Evolutionary conservation across 2,888 invertebrate genomes (phyloP).

Genomic region (Heteropelma amictum): DNA sequence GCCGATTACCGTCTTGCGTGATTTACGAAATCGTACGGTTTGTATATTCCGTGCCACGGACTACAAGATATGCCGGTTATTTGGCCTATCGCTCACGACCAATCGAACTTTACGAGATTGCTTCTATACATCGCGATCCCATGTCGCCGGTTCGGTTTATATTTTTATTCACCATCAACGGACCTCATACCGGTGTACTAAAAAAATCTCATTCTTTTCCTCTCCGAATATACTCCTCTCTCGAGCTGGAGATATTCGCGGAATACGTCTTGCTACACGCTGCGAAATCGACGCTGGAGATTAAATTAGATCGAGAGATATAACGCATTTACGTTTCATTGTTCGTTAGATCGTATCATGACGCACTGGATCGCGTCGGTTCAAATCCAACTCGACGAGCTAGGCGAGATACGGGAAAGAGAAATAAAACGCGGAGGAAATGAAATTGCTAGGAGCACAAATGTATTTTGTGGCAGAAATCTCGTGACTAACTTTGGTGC

Average conservation of each 20-base stretch:
- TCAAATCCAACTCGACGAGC: slow-evolving; percentile 5
- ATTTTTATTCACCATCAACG: slow-evolving; percentile 45
- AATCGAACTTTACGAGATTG: slow-evolving; percentile 52
- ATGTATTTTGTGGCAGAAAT: slow-evolving; percentile 12
- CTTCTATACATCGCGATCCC: slow-evolving; percentile 22
- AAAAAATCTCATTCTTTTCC: not conserved
- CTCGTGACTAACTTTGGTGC: not conserved
- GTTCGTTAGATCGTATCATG: slow-evolving; percentile 2
- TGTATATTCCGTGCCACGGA: slow-evolving; percentile 5
- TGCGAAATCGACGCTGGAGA: too few species aligned
- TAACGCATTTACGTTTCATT: slow-evolving; percentile 19
- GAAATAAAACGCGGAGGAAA: slow-evolving; percentile 20
- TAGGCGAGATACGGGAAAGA: slow-evolving; percentile 18
- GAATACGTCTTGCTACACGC: too few species aligned
- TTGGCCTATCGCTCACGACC: slow-evolving; percentile 39
- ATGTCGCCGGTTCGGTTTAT: slow-evolving; percentile 5
- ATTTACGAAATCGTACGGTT: slow-evolving; percentile 43
- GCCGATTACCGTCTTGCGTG: slow-evolving; percentile 46
- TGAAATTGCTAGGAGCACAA: slow-evolving; percentile 30
- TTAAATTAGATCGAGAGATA: slow-evolving; percentile 20
- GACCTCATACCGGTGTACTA: too few species aligned
- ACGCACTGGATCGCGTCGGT: not conserved
- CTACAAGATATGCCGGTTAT: slow-evolving; percentile 25
- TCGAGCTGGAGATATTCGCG: too few species aligned
- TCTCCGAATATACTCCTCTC: not conserved